Evolutionary conservation across 2,888 invertebrate species (phyloP).

Genomic region (Drosophila conformis): DNA sequence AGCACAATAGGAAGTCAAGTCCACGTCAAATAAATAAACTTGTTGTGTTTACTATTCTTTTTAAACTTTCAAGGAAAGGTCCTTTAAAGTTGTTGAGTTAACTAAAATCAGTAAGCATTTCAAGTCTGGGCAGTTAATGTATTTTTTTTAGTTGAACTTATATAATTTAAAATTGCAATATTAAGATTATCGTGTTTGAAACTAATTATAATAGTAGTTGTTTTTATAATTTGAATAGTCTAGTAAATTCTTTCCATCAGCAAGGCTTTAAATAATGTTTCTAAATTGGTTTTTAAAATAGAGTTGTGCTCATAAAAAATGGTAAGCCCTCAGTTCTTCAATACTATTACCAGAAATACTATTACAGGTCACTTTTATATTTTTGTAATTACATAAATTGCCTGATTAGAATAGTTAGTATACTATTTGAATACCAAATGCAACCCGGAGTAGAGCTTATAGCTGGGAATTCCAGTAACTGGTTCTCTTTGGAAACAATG

Average conservation of each 20-base stretch:
- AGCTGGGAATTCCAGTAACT: conserved; percentile 29
- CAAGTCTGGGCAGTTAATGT: background rate
- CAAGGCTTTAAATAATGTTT: background rate
- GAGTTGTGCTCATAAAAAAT: background rate
- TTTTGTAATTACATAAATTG: background rate
- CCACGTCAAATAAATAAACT: background rate
- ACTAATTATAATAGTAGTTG: background rate
- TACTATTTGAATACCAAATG: background rate
- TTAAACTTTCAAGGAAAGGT: background rate
- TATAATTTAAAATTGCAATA: background rate
- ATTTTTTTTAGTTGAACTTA: background rate
- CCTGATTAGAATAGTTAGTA: background rate
- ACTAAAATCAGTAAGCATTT: background rate
- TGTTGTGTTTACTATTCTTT: background rate
- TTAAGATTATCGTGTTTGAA: background rate
- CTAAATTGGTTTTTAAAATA: background rate
- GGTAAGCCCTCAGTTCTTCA: background rate
- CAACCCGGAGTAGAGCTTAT: background rate
- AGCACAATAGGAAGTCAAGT: conserved; percentile 4
- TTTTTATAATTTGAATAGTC: background rate
- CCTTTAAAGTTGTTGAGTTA: background rate
- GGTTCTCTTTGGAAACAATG: background rate
- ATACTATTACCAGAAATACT: background rate
- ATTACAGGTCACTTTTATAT: background rate
- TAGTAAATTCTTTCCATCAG: background rate